phyloP scores from a whole-genome alignment of 2,113 vertebrate genomes.

The Tragelaphus strepsiceros region DNA sequence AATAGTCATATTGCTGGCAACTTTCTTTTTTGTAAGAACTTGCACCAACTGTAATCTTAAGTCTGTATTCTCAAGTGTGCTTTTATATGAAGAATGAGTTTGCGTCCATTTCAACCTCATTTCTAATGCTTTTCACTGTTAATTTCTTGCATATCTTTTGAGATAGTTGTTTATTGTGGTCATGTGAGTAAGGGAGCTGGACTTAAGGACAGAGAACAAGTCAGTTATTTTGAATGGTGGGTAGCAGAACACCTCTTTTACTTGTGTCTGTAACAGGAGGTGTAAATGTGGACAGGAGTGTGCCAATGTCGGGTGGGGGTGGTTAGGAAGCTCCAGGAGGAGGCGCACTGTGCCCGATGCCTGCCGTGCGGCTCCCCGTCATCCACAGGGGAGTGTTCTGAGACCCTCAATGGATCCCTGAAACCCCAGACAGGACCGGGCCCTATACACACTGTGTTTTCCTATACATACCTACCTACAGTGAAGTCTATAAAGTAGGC shows the following conservation, averaged over 20 bases:
- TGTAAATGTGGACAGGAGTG: neutral
- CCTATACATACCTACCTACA: too few relatives aligned
- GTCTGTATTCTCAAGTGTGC: neutral
- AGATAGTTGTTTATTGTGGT: neutral
- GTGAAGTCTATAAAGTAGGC: neutral
- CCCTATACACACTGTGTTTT: too few relatives aligned
- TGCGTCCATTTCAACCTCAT: neutral
- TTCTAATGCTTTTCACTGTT: neutral
- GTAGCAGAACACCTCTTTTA: neutral
- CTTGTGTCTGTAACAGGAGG: neutral
- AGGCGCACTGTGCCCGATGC: rapidly evolving
- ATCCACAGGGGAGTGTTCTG: neutral
- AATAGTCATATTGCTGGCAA: neutral
- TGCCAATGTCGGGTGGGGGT: neutral
- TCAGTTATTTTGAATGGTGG: neutral
- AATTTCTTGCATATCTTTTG: neutral
- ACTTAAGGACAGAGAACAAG: neutral
- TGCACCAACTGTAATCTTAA: neutral
- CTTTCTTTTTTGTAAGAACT: constrained; percentile 11
- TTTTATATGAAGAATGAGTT: neutral
- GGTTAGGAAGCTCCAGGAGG: neutral
- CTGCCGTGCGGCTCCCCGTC: rapidly evolving
- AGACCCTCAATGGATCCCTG: neutral
- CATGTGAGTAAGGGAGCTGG: neutral
- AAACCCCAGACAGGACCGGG: neutral